Conservation (phyloP, 2,888 invertebrate species). For the Elmis aenea region DNA sequence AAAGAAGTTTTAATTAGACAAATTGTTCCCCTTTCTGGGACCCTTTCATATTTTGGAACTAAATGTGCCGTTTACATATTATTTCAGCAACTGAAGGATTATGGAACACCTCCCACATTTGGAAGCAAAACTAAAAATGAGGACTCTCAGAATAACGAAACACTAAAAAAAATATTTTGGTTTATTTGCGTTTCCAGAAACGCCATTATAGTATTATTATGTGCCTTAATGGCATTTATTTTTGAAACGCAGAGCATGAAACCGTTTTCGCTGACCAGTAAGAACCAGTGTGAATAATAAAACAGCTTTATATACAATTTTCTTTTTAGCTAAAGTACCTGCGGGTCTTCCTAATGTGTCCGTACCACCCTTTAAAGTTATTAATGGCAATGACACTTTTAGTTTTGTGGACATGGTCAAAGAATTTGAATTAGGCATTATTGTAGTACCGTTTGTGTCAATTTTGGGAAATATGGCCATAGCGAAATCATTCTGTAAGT, state of each 20-base stretch:
- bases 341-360: constrained; percentile 66
- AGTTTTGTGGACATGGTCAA: constrained; percentile 59
- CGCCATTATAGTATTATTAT: constrained; percentile 70
- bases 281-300: constrained; percentile 23
- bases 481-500: constrained; percentile 70
- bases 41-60: too few relatives aligned
- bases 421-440: constrained; percentile 56
- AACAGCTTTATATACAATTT: too few relatives aligned
- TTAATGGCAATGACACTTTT: constrained; percentile 52
- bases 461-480: constrained; percentile 71
- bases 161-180: constrained; percentile 54
- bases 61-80: too few relatives aligned
- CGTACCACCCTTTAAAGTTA: constrained; percentile 64
- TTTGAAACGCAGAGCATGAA: constrained; percentile 47
- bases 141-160: constrained; percentile 14
- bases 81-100: constrained; percentile 53
- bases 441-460: constrained; percentile 66
- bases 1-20: too few relatives aligned
- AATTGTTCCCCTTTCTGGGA: too few relatives aligned
- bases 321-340: constrained; percentile 55
- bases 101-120: constrained; percentile 48
- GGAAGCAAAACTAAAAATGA: constrained; percentile 41
- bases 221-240: constrained; percentile 59
- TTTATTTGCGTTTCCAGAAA: constrained; percentile 67
- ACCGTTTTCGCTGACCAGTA: constrained; percentile 60